Percentiles rank a stretch among this genome's conserved stretches.
These are phyloP conservation scores for Plebejus anna DNA, from an alignment of 2,888 invertebrate genomes.

Conservation along the genomic window DNA sequence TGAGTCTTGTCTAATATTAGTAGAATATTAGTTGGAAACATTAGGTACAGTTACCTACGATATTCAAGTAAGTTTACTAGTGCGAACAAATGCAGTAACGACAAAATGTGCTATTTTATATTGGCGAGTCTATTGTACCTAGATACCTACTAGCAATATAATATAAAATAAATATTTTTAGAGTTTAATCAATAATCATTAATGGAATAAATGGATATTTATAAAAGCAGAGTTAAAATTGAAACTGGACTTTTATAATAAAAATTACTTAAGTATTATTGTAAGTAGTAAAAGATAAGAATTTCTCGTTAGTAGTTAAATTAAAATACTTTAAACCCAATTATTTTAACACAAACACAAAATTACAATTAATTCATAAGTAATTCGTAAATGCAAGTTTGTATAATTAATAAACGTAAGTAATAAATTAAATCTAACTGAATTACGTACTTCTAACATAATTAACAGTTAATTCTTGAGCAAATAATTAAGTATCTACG, in stretches of 20 bases:
- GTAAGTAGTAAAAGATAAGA: neutral
- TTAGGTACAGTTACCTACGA: neutral
- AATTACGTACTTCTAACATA: neutral
- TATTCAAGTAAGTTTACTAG: neutral
- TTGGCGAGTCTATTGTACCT: neutral
- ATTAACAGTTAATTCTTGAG: neutral
- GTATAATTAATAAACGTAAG: neutral
- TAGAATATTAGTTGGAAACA: neutral
- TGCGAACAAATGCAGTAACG: neutral
- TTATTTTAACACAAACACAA: neutral
- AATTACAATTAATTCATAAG: neutral
- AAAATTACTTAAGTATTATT: neutral
- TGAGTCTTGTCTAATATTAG: neutral
- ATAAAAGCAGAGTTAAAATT: neutral
- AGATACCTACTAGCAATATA: neutral
- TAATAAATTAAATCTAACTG: neutral
- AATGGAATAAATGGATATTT: neutral
- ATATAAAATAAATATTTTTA: neutral
- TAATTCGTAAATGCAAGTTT: conserved; percentile 5
- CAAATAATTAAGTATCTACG: neutral
- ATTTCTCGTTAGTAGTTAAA: neutral
- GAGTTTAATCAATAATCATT: neutral
- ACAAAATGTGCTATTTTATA: neutral
- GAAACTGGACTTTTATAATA: neutral
- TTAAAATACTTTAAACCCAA: neutral